Evolutionary conservation across 2,888 invertebrate genomes (phyloP), one percentile per base, ranked within the genome.

Genomic region (Drymonia ruficornis): DNA sequence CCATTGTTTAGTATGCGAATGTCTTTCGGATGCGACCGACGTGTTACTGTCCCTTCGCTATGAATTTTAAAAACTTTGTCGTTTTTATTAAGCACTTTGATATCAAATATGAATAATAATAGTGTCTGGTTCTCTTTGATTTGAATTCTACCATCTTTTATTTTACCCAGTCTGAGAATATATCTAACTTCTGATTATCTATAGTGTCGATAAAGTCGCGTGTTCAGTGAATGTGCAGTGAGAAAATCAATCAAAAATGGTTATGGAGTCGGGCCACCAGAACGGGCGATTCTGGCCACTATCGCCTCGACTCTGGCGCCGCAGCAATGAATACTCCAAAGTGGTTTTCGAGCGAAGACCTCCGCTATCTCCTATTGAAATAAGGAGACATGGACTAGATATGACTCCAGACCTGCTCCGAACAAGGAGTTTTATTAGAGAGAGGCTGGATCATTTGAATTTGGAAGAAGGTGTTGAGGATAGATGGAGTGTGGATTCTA

Each of bases 261-360:
- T 91, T 67, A 90, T 92, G 90, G 91, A 92, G 84, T 81, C 89
- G 60, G 78, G 86, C 48, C 86, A 88, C 60, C 84, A 82, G 65
- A 81, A 78, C 57, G 87, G 88, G 73, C 84, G 89, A 23, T 89
- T 92, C 61, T 92, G 92, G 92, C 91, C 92, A 29, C 75, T 92
- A 16, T 92, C 91, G 38, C 92, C 92, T 19, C 84, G 89, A 11
- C 72, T 92, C 16, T 92, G 91, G 91, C 84, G 92, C 38, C 81
- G 90, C 52, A 92, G 92, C 75, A 90, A 83, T 67, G 92, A 92
- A 52, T 92, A 89, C 66, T 87, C 91, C 40, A 92, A 91, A 74
- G 86, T 91, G 28, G 91, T 90, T n/a, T 92, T 91, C 75, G 91
- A 90, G 50, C 90, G 91, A 67, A 83, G 84, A 74, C 91, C 90